A percentile compares a stretch with the other conserved stretches of the same genome.
These are phyloP conservation scores for Epizoanthus fatuus DNA, from an alignment of 92 coral and sea anemone genomes.

Conservation along the genomic window DNA sequence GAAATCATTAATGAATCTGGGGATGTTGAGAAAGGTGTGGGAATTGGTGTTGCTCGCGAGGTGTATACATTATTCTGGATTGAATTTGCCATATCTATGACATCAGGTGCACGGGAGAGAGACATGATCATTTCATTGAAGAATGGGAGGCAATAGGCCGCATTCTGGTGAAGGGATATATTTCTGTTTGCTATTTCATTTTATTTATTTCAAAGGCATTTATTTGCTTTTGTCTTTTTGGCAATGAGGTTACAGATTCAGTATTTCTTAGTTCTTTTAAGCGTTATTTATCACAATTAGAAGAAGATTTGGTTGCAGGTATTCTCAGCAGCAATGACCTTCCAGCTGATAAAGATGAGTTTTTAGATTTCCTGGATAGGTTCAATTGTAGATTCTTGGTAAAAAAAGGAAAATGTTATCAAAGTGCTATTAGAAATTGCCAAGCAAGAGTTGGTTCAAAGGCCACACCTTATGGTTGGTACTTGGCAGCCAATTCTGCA, in stretches of 20 bases:
- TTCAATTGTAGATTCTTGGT: too few species aligned
- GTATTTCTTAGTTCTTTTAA: conserved; percentile 43
- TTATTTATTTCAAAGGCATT: conserved; percentile 54
- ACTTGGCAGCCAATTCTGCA: too few species aligned
- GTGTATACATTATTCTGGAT: conserved; percentile 55
- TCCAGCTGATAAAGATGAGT: too few species aligned
- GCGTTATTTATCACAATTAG: too few species aligned
- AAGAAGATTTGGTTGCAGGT: too few species aligned
- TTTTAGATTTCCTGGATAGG: too few species aligned
- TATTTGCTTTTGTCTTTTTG: conserved; percentile 60
- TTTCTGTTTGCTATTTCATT: conserved; percentile 60
- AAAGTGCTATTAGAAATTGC: conserved; percentile 43
- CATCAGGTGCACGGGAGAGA: conserved; percentile 64
- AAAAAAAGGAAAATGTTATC: too few species aligned
- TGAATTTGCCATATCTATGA: conserved; percentile 51
- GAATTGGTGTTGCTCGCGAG: conserved; percentile 50
- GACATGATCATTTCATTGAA: conserved; percentile 79
- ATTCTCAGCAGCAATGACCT: too few species aligned
- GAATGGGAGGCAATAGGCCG: conserved; percentile 80
- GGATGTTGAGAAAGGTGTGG: conserved; percentile 43
- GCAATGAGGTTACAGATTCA: conserved; percentile 43
- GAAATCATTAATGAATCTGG: conserved; percentile 55
- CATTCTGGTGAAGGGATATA: conserved; percentile 69
- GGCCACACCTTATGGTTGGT: too few species aligned
- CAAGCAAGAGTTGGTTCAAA: too few species aligned